phyloP scores from a whole-genome alignment of 2,113 vertebrate species.

The Sapayoa aenigma region DNA sequence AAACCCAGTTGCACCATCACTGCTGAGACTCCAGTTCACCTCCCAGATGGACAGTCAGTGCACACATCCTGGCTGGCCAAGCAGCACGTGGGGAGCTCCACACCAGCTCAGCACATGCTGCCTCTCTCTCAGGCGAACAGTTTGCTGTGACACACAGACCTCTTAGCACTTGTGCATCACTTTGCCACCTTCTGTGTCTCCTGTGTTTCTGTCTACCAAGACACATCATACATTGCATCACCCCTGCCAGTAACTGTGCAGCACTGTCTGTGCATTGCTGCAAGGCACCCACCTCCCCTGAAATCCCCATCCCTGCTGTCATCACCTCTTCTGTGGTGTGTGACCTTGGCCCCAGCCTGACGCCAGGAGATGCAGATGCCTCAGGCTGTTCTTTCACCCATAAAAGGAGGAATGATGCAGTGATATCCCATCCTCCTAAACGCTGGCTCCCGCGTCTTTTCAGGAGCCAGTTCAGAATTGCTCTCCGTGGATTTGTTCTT shows the following conservation, averaged over 20 bases:
- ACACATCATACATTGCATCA: not conserved
- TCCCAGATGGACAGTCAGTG: not conserved
- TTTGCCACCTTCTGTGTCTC: not conserved
- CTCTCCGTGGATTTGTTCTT: slow-evolving; percentile 8
- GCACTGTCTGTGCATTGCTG: not conserved
- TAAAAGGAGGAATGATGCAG: not conserved
- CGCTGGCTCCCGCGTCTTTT: not conserved
- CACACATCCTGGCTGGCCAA: not conserved
- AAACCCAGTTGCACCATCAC: not conserved
- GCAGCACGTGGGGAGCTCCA: not conserved
- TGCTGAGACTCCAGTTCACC: not conserved
- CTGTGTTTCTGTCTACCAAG: not conserved
- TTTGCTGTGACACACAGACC: not conserved
- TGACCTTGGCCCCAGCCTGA: slow-evolving; percentile 23
- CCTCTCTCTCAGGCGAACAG: not conserved
- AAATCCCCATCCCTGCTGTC: not conserved
- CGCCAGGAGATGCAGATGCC: not conserved
- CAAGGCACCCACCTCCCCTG: not conserved
- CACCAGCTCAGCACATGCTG: not conserved
- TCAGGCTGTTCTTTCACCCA: slow-evolving; percentile 18
- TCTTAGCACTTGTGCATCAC: not conserved
- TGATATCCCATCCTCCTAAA: not conserved
- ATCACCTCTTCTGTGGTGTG: not conserved
- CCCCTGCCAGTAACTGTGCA: not conserved
- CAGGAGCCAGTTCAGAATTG: slow-evolving; percentile 15